These are phyloP conservation scores for Sinocyclocheilus rhinocerous DNA, from an alignment of 2,113 vertebrate species.

Conservation along the genomic window DNA sequence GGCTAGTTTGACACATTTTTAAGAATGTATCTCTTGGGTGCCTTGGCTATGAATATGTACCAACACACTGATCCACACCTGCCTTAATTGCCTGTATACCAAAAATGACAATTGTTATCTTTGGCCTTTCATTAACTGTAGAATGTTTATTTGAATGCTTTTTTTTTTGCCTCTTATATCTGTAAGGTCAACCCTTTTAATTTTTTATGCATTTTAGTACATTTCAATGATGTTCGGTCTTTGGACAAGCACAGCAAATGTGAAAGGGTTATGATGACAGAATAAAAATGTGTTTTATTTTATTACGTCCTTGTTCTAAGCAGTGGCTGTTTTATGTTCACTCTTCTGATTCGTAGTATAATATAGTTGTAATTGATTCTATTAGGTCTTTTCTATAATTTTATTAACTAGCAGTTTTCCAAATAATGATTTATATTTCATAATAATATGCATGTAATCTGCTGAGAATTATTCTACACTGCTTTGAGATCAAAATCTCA, in stretches of 20 bases:
- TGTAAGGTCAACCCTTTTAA: background rate
- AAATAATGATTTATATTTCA: no score
- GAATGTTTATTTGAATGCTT: background rate
- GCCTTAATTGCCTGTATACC: slow-evolving; percentile 67
- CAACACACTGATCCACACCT: slow-evolving; percentile 58
- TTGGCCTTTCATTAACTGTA: slow-evolving; percentile 12
- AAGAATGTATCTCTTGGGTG: slow-evolving; percentile 53
- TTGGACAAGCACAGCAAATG: background rate
- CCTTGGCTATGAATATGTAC: slow-evolving; percentile 61
- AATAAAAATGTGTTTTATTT: slow-evolving; percentile 22
- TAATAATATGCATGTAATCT: background rate
- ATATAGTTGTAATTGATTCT: no score
- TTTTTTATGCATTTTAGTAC: background rate
- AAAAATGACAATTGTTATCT: slow-evolving; percentile 47
- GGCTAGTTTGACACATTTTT: slow-evolving; percentile 47
- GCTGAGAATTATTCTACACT: background rate
- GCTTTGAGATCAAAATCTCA: background rate
- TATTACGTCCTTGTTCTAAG: slow-evolving; percentile 12
- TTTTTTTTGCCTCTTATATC: background rate
- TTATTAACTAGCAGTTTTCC: no score
- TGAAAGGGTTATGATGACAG: background rate
- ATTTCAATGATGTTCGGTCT: background rate
- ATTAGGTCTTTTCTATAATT: no score
- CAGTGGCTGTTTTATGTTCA: background rate
- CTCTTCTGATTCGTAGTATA: background rate